Evolutionary conservation across 1,140 invertebrate species (phyloP), one percentile per base, ranked within the genome.

Genomic region (Ceratoteleas bidentatus): DNA sequence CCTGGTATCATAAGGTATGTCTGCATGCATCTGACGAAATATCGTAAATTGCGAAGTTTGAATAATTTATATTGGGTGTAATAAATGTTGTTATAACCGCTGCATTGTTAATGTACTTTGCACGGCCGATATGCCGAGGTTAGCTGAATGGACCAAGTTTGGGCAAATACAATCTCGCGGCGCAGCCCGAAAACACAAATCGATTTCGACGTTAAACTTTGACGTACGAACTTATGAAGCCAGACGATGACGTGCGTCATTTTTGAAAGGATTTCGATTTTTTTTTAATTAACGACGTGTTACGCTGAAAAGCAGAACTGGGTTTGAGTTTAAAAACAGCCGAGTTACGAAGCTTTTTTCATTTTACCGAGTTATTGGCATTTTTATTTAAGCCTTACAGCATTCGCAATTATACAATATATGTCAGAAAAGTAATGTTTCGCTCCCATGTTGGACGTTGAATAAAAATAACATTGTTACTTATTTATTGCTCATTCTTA

Each of bases 1-100:
- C 91, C 24, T 94, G 94, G 94, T 94, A 92, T 85, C 93, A 94
- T 82, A 92, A 94, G 87, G 94, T 94, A 90, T 90, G 58, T 5
- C 9, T 43, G 14, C 43, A 57, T 43, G 14, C 43, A 57, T 62
- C 60, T 65, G 38, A 78, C 49, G 15, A 73, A 79, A 24, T 40
- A 66, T 52, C 16, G 13, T 68, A 52, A 68, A 80, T 73, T 53
- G 50, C n/a, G 47, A 81, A 81, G 10, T 64, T 52, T 69, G 58
- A 69, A 43, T 81, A 74, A 81, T 74, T 69, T 52, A 64, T 64
- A 66, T 74, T 69, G 64, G 14, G 11, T 47, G 58, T 47, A 58
- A 69, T 73, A 68, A 73, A 62, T 62, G 43, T 45, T 64, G 24
- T 62, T 70, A 54, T 68, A 53, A 73, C 68, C 32, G 40, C 14